These are phyloP conservation scores for Nycticryphes semicollaris DNA, from an alignment of 2,113 vertebrate genomes.

Conservation along the genomic window DNA sequence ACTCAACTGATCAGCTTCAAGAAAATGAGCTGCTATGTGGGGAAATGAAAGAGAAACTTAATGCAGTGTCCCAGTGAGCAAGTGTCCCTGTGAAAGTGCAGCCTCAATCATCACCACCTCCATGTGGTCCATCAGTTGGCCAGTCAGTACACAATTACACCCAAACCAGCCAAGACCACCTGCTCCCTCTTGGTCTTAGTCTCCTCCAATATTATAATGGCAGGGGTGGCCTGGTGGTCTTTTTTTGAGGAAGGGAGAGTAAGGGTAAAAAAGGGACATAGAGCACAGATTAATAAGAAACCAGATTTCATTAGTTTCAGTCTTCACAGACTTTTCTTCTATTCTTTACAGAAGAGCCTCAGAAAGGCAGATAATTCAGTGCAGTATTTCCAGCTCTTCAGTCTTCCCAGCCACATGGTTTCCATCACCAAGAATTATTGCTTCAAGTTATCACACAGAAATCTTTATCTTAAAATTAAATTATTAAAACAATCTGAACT, in stretches of 20 bases:
- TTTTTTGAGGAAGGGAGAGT: fast-evolving
- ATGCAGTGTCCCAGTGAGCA: not conserved
- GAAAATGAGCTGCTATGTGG: not conserved
- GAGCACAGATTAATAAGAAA: not conserved
- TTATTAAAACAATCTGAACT: not conserved
- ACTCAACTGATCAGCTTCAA: not conserved
- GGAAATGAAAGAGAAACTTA: conserved; percentile 28
- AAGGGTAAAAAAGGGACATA: not conserved
- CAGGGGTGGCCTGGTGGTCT: not conserved
- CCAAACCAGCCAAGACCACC: not conserved
- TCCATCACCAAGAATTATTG: not conserved
- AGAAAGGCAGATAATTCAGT: not conserved
- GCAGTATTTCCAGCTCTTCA: not conserved
- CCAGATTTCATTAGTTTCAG: not conserved
- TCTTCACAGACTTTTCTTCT: not conserved
- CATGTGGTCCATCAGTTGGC: not conserved
- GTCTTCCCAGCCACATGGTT: not conserved
- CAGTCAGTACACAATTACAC: not conserved
- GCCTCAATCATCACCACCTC: not conserved
- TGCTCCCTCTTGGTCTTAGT: not conserved
- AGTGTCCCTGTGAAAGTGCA: not conserved
- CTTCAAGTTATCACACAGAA: not conserved
- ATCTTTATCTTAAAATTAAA: conserved; percentile 17
- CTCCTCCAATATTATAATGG: not conserved
- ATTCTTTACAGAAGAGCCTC: not conserved